A percentile compares a stretch with the other conserved stretches of the same genome.
Conservation (phyloP, 92 coral and sea anemone species). For the Galaxea fascicularis region DNA sequence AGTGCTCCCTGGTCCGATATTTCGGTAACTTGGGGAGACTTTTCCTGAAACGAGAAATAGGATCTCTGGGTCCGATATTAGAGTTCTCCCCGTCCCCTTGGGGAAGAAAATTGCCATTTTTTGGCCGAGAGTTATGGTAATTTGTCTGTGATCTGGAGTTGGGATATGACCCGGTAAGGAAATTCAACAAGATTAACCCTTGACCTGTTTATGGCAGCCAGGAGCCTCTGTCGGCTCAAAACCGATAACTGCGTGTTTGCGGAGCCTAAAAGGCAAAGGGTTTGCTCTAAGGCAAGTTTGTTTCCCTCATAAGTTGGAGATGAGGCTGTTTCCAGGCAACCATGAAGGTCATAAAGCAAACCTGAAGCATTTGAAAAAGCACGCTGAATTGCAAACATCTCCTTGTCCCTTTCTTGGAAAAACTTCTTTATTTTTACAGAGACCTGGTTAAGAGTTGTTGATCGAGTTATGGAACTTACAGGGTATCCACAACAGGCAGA, state of each 20-base stretch:
- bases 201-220: constrained; percentile 51
- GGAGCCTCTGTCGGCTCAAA: constrained; percentile 47
- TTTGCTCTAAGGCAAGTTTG: constrained; percentile 42
- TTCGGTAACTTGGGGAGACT: constrained; percentile 38
- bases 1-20: constrained; percentile 26
- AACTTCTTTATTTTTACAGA: constrained; percentile 33
- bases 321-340: constrained; percentile 4
- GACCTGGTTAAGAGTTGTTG: constrained; percentile 45
- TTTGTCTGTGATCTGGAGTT: constrained; percentile 10
- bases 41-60: constrained; percentile 55
- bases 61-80: constrained; percentile 59
- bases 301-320: constrained; percentile 38
- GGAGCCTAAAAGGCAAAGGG: constrained; percentile 54
- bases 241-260: constrained; percentile 45
- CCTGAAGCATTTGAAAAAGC: constrained; percentile 42
- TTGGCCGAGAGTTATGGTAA: constrained; percentile 32
- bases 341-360: constrained; percentile 32
- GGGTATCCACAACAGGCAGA: constrained; percentile 49
- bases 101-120: constrained; percentile 55
- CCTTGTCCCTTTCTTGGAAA: constrained; percentile 59
- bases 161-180: not conserved
- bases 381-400: constrained; percentile 51
- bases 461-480: constrained; percentile 42
- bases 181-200: constrained; percentile 48
- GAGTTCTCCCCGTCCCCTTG: constrained; percentile 53